phyloP scores from a whole-genome alignment of 2,113 vertebrate species.

The Scatophagus argus region DNA sequence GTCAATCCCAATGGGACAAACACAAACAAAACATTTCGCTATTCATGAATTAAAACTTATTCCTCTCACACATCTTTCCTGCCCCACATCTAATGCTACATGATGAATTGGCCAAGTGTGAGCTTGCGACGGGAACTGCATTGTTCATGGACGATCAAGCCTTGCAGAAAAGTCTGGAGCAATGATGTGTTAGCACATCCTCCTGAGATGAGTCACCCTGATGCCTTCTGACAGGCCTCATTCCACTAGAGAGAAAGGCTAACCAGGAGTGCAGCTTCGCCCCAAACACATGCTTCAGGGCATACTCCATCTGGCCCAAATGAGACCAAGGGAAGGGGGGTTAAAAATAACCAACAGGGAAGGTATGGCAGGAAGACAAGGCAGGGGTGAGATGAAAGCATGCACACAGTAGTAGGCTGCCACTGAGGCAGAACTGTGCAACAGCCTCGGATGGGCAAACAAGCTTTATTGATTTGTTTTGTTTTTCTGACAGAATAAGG shows the following conservation, averaged over 20 bases:
- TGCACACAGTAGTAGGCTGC: slow-evolving; percentile 41
- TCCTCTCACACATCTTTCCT: slow-evolving; percentile 15
- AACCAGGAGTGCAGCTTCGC: slow-evolving; percentile 73
- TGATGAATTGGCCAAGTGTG: slow-evolving; percentile 75
- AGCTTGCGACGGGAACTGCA: slow-evolving; percentile 67
- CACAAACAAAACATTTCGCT: slow-evolving; percentile 42
- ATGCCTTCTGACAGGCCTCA: slow-evolving; percentile 81
- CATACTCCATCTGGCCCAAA: slow-evolving; percentile 80
- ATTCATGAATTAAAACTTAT: slow-evolving; percentile 62
- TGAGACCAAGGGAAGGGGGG: slow-evolving; percentile 71
- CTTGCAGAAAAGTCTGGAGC: slow-evolving; percentile 71
- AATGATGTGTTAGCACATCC: slow-evolving; percentile 78
- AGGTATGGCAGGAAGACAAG: slow-evolving; percentile 74
- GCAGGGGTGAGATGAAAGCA: slow-evolving; percentile 60
- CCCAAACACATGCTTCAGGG: slow-evolving; percentile 78
- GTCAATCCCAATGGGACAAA: slow-evolving; percentile 29
- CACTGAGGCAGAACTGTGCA: slow-evolving; percentile 52
- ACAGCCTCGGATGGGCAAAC: slow-evolving; percentile 52
- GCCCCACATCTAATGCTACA: slow-evolving; percentile 40
- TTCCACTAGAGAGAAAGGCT: slow-evolving; percentile 77
- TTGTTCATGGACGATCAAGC: slow-evolving; percentile 80
- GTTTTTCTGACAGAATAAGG: slow-evolving; percentile 60
- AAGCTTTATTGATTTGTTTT: slow-evolving; percentile 71
- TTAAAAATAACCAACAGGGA: slow-evolving; percentile 79
- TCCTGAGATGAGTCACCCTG: slow-evolving; percentile 80